These are phyloP conservation scores for Setipinna tenuifilis DNA, from an alignment of 2,797 vertebrate genomes.

Conservation along the genomic window DNA sequence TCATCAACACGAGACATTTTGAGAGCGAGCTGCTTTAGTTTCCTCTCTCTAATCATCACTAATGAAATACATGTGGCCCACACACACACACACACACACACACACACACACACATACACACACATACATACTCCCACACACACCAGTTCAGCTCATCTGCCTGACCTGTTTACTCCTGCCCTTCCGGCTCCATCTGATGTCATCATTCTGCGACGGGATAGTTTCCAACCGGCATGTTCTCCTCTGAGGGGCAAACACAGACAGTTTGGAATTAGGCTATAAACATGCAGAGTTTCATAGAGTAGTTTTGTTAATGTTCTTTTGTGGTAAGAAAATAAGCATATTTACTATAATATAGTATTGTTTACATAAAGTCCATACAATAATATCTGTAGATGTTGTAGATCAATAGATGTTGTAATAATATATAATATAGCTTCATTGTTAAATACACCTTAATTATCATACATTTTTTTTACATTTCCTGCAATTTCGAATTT, in stretches of 20 bases:
- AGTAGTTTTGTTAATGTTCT: no score
- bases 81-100: conserved; percentile 20
- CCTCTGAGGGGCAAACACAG: background rate
- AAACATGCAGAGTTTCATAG: no score
- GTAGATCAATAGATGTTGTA: no score
- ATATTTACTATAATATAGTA: no score
- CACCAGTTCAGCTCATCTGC: background rate
- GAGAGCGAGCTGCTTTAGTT: background rate
- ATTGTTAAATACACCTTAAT: no score
- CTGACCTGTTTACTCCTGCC: conserved; percentile 73
- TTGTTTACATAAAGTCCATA: no score
- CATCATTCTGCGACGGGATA: conserved; percentile 73
- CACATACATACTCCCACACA: background rate
- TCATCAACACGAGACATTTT: background rate
- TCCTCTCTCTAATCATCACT: background rate
- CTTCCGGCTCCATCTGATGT: conserved; percentile 76
- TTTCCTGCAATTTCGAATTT: no score
- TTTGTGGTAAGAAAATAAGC: no score
- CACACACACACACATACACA: conserved; percentile 39
- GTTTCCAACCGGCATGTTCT: conserved; percentile 76
- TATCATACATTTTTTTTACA: no score
- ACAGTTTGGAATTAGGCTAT: background rate
- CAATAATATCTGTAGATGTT: no score
- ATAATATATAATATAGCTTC: no score
- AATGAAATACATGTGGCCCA: background rate